Evolutionary conservation across 2,113 vertebrate species (phyloP).

Genomic region (Circaetus gallicus): DNA sequence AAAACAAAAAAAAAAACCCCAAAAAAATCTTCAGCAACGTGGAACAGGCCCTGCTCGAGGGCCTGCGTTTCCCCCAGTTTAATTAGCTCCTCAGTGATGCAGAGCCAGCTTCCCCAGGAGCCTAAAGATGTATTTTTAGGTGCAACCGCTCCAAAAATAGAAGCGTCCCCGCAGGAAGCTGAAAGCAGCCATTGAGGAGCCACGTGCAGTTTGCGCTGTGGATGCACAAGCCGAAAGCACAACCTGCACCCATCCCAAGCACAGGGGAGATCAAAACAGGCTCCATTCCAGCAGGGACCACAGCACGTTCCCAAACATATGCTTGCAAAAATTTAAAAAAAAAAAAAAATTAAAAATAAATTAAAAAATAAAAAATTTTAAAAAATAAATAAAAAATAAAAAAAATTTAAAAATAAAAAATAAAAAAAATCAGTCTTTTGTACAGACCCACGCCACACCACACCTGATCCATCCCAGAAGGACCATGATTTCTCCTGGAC

Average conservation of each 20-base stretch:
- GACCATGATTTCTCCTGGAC: neutral
- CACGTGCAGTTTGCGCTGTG: neutral
- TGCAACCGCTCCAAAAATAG: neutral
- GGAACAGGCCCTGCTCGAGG: neutral
- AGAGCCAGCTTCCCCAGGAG: conserved; percentile 10
- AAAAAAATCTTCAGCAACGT: fast-evolving
- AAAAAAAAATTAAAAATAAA: neutral
- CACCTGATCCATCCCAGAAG: neutral
- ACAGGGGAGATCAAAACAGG: neutral
- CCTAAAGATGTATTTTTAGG: conserved; percentile 41
- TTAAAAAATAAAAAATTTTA: too few species aligned
- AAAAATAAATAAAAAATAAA: neutral
- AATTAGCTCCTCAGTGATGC: neutral
- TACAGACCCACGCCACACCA: fast-evolving
- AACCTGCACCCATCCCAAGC: fast-evolving
- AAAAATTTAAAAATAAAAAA: too few species aligned
- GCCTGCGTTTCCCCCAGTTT: neutral
- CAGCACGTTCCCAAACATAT: neutral
- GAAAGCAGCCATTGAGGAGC: neutral
- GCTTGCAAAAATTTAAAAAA: too few species aligned
- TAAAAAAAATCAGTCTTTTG: fast-evolving
- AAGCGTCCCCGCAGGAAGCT: neutral
- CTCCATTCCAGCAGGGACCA: neutral
- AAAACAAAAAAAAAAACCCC: neutral
- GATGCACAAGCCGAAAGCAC: neutral